Evolutionary conservation across 2,888 invertebrate genomes (phyloP).

Genomic region (Hetaerina titia): DNA sequence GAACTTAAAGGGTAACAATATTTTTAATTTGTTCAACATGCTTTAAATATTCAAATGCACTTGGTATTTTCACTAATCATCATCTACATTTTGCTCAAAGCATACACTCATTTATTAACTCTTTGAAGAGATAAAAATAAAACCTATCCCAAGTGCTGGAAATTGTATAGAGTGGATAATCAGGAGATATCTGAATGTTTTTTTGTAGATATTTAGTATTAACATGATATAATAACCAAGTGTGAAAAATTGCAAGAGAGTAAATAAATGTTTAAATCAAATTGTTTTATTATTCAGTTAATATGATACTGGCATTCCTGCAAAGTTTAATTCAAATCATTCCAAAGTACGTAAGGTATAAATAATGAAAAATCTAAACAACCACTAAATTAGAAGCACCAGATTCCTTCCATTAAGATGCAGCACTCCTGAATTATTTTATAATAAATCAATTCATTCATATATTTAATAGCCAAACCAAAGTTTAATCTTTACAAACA

Average conservation of each 20-base stretch:
- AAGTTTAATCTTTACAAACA: background rate
- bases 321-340: background rate
- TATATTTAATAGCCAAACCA: background rate
- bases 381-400: background rate
- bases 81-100: background rate
- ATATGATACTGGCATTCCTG: background rate
- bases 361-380: background rate
- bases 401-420: background rate
- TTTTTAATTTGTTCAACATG: background rate
- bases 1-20: background rate
- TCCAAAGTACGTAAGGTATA: background rate
- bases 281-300: background rate
- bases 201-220: background rate
- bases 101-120: background rate
- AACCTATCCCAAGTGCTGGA: background rate
- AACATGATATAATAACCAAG: background rate
- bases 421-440: background rate
- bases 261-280: conserved; percentile 15
- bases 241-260: conserved; percentile 8
- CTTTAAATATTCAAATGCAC: background rate
- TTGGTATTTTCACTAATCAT: background rate
- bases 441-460: too few species aligned
- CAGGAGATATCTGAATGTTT: background rate
- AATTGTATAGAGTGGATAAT: background rate
- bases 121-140: background rate